Conservation (phyloP, 2,797 vertebrate species). For the Taeniopygia guttata region DNA sequence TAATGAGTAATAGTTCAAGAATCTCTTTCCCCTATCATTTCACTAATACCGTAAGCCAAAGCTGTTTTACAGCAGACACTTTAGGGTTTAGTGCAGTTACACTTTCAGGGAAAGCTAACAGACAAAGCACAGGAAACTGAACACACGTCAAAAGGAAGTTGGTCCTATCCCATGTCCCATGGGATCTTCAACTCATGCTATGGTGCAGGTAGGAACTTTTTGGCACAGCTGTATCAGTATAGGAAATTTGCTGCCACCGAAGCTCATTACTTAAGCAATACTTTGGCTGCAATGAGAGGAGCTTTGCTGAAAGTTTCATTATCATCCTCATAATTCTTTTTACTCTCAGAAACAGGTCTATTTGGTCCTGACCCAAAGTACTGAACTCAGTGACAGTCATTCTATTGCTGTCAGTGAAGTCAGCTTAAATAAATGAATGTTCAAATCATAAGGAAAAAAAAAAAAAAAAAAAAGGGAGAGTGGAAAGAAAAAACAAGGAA, state of each 20-base stretch:
- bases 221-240: not conserved
- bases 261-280: not conserved
- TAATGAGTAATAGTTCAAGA: constrained; percentile 12
- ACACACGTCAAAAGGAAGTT: not conserved
- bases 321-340: not conserved
- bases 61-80: not conserved
- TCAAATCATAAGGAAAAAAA: not conserved
- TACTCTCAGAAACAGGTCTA: not conserved
- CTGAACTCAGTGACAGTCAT: not conserved
- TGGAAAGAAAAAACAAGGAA: not conserved
- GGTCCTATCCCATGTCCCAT: not conserved
- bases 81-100: not conserved
- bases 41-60: not conserved
- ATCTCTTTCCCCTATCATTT: not conserved
- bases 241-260: not conserved
- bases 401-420: not conserved
- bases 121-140: not conserved
- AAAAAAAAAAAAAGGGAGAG: too few species aligned
- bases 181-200: not conserved
- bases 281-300: not conserved
- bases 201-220: not conserved
- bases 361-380: not conserved
- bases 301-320: not conserved
- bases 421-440: not conserved
- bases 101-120: not conserved